Conservation (phyloP, 1,140 invertebrate genomes). For the Battus philenor region DNA sequence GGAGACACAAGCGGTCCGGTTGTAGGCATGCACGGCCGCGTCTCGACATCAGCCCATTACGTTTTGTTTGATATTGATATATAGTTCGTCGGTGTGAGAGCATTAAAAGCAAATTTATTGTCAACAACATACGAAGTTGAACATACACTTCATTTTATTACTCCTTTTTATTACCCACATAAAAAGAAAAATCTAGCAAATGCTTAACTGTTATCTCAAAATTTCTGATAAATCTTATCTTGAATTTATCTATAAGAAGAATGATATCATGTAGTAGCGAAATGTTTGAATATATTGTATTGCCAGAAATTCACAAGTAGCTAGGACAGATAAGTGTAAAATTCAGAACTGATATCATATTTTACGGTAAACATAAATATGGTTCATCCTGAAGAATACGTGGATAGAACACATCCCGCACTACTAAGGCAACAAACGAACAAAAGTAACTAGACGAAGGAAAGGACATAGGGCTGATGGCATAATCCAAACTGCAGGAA, state of each 20-base stretch:
- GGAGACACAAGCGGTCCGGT: constrained; percentile 23
- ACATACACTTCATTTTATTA: not conserved
- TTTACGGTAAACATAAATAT: no score
- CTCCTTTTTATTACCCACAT: not conserved
- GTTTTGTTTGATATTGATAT: constrained; percentile 31
- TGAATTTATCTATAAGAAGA: not conserved
- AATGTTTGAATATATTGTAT: no score
- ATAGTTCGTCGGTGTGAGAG: constrained; percentile 13
- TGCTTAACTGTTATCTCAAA: not conserved
- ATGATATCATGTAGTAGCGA: no score
- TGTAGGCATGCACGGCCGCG: constrained; percentile 25
- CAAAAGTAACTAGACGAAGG: no score
- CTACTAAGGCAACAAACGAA: no score
- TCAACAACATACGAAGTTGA: constrained; percentile 5
- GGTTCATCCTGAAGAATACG: no score
- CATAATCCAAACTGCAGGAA: no score
- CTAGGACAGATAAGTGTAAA: no score
- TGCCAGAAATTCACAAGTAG: no score
- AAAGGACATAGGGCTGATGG: no score
- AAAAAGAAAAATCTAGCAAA: not conserved
- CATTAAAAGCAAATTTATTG: constrained; percentile 9
- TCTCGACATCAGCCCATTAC: constrained; percentile 27
- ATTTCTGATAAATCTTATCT: not conserved
- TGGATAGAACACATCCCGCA: no score
- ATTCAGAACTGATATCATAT: no score